Evolutionary conservation across 2,888 invertebrate species (phyloP).

Genomic region (Sylvicola cinctus): DNA sequence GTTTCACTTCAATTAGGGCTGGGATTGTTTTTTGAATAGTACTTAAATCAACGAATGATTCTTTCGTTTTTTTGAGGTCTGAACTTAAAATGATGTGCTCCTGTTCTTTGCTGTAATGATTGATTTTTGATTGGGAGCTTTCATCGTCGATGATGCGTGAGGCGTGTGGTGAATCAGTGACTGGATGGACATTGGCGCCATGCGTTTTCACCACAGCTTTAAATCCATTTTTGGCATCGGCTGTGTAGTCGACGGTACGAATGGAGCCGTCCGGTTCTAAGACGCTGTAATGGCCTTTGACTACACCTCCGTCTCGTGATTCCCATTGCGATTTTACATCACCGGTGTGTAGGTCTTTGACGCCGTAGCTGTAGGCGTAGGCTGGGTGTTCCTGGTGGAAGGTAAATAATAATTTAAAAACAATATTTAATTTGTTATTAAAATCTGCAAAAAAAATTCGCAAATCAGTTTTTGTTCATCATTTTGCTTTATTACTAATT

Average conservation of each 20-base stretch:
- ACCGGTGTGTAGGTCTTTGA: conserved; percentile 33
- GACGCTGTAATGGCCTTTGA: conserved; percentile 38
- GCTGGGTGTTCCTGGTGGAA: conserved; percentile 30
- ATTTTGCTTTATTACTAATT: too few species aligned
- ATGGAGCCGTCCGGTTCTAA: conserved; percentile 43
- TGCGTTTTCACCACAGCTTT: conserved; percentile 32
- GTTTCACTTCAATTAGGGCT: conserved; percentile 20
- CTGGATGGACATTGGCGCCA: conserved; percentile 23
- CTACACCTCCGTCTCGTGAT: conserved; percentile 29
- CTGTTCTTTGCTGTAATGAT: conserved; percentile 24
- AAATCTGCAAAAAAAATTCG: too few species aligned
- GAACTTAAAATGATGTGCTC: conserved; percentile 24
- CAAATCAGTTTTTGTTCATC: too few species aligned
- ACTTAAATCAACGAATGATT: conserved; percentile 18
- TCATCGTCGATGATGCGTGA: conserved; percentile 13
- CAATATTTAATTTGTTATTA: too few species aligned
- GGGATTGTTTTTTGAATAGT: conserved; percentile 20
- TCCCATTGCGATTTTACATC: conserved; percentile 37
- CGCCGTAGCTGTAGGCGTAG: conserved; percentile 35
- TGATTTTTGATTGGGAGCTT: conserved; percentile 23
- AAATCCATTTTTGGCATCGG: conserved; percentile 31
- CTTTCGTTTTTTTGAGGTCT: conserved; percentile 17
- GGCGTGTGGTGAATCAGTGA: conserved; percentile 15
- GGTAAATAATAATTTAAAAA: too few species aligned
- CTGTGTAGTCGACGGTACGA: conserved; percentile 33